Base-by-base conservation (phyloP, 2,113 vertebrate genomes). In the Lipotes vexillifer region DNA sequence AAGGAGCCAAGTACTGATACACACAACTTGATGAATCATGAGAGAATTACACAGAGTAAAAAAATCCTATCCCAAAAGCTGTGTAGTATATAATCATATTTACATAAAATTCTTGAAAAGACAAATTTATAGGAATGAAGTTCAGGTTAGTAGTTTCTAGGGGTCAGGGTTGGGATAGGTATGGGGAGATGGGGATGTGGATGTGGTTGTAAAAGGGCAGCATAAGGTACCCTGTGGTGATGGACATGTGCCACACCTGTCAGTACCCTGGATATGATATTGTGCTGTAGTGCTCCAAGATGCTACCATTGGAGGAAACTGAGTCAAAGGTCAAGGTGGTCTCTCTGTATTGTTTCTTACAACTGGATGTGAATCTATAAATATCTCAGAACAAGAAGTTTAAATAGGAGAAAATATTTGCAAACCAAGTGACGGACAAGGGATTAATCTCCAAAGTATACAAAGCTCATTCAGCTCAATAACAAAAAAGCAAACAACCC, bases 221-320 rank as follows among this genome's bases (percentile, higher is more conserved):
- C n/a, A 5, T 0, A 3, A 23, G 44, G 3, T 23, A 6, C 11
- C 13, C 49, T 61, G 7, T 12, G 75, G 44, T 65, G 59, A 31
- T 3, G 20, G 44, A 4, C 29, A 23, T 14, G 17, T 12, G 10
- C 72, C 46, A 12, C 12, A 6, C 41, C 71, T 3, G 13, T n/a
- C 21, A 46, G 8, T 31, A 36, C 1, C 38, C 46, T 38, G 31
- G 2, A 0, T 0, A 4, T 14, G 38, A 4, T 11, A 1, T 1
- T 2, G 3, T 3, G 12, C 4, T 2, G 3, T 1, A 8, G n/a
- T 3, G 23, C 21, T 14, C 88, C 46, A 20, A 29, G 93, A 17
- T 1, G 25, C 57, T 13, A 8, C 61, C 33, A 1, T 1, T 5
- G n/a, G 13, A 14, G 33, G 29, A n/a, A 31, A 59, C 49, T 57